Base-by-base conservation (phyloP, 2,113 vertebrate genomes). In the Cryptotis parvus region DNA sequence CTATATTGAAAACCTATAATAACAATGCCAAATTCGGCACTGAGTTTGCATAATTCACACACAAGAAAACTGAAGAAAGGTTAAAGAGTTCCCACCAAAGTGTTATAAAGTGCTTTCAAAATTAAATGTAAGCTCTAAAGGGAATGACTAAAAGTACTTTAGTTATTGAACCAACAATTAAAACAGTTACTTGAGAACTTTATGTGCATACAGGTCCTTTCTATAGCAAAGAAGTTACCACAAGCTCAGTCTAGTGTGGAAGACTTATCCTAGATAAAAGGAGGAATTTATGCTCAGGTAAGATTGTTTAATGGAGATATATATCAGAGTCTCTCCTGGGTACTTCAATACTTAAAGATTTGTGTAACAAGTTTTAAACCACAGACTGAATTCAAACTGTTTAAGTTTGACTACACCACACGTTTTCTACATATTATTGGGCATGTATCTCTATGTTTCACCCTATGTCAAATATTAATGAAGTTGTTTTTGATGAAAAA, bases 211-310 rank as follows among this genome's bases (percentile, higher is more conserved):
- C 10, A 84, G 63, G 3, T 9, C 1, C 33, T 27, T 83, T 66
- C 37, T 20, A 85, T 39, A 69, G 24, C 68, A 83, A 75, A 9
- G 14, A 66, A 78, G 69, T 12, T 18, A 58, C 10, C 10, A 58
- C 27, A 79, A 41, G 29, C 24, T 92, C 85, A 78, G 41, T 65
- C 18, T 70, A 87, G 6, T 35, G 45, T 33, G 9, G 20, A 79
- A 6, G 35, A 79, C 79, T 82, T 75, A 78, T 8, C 70, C 74
- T 43, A 91, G 65, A 94, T 78, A 79, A 91, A 84, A 86, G 35
- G 43, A 82, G 31, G 52, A 72, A 77, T 72, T 65, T 75, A 73
- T 63, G 27, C 24, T 18, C 35, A 75, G 10, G 63, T 1, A 87
- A n/a, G 37, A 22, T 70, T 82, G 29, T 79, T 92, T 86, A 75